Evolutionary conservation across 2,113 vertebrate genomes (phyloP).

Genomic region (Petroica traversi): DNA sequence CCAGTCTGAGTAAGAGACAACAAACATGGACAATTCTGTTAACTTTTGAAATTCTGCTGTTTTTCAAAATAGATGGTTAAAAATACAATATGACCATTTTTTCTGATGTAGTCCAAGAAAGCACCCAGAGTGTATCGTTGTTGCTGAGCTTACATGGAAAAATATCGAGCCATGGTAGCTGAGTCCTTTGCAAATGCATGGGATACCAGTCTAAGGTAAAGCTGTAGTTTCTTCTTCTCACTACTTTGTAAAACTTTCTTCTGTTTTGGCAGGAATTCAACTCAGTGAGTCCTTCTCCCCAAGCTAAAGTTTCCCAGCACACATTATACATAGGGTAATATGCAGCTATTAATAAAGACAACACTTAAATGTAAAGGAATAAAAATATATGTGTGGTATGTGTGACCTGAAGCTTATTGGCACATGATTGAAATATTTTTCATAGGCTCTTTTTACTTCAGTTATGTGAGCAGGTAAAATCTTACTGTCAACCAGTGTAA

Average conservation of each 20-base stretch:
- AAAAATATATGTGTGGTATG: neutral
- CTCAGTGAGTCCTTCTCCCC: neutral
- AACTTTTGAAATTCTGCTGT: neutral
- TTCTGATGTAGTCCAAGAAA: neutral
- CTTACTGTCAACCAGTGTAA: neutral
- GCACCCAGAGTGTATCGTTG: fast-evolving
- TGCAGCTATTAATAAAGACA: neutral
- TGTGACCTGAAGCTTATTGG: neutral
- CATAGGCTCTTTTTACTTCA: neutral
- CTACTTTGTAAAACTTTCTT: neutral
- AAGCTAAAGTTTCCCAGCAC: neutral
- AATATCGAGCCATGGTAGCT: neutral
- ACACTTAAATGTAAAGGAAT: neutral
- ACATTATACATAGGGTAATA: neutral
- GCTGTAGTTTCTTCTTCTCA: neutral
- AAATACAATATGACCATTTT: neutral
- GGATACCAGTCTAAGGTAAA: neutral
- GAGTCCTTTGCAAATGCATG: neutral
- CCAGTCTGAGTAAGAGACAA: neutral
- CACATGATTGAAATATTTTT: neutral
- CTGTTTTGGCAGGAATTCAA: neutral
- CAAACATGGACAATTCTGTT: neutral
- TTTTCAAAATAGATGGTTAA: neutral
- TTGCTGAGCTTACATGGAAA: neutral
- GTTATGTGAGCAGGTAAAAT: neutral